Conservation (phyloP, 2,888 invertebrate genomes). For the Lymantria monacha region DNA sequence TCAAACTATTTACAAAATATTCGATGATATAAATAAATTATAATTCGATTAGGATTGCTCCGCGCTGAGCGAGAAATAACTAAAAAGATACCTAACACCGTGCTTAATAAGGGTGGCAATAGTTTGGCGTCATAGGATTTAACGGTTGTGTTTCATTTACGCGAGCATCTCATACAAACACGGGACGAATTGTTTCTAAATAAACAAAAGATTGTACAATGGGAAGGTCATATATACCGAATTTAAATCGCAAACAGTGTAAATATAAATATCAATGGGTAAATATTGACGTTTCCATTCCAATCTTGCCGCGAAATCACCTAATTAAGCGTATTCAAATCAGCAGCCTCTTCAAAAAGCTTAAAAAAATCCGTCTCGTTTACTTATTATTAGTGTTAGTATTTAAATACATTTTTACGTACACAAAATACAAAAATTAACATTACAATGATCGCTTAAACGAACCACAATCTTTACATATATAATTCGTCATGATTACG, state of each 20-base stretch:
- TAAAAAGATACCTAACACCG: slow-evolving; percentile 58
- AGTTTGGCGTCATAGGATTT: slow-evolving; percentile 15
- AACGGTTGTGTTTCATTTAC: slow-evolving; percentile 12
- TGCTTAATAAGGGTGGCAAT: slow-evolving; percentile 63
- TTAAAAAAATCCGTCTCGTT: too few species aligned
- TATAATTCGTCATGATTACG: slow-evolving; percentile 1
- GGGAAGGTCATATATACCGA: background rate
- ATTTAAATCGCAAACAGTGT: background rate
- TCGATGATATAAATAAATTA: slow-evolving; percentile 56
- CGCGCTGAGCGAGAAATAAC: slow-evolving; percentile 61
- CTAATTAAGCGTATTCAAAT: too few species aligned
- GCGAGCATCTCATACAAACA: background rate
- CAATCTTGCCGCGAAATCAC: background rate
- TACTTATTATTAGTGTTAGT: too few species aligned
- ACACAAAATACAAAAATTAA: background rate
- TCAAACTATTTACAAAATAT: slow-evolving; percentile 68
- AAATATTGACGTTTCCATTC: too few species aligned
- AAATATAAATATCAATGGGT: too few species aligned
- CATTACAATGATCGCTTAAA: background rate
- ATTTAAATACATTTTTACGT: background rate
- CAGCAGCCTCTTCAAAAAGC: too few species aligned
- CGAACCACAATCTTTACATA: background rate
- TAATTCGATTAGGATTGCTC: slow-evolving; percentile 68
- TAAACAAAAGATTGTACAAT: too few species aligned
- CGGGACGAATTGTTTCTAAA: too few species aligned